Percentiles rank a stretch among this genome's conserved stretches.
phyloP scores from a whole-genome alignment of 2,113 vertebrate genomes.

The Petroica traversi region DNA sequence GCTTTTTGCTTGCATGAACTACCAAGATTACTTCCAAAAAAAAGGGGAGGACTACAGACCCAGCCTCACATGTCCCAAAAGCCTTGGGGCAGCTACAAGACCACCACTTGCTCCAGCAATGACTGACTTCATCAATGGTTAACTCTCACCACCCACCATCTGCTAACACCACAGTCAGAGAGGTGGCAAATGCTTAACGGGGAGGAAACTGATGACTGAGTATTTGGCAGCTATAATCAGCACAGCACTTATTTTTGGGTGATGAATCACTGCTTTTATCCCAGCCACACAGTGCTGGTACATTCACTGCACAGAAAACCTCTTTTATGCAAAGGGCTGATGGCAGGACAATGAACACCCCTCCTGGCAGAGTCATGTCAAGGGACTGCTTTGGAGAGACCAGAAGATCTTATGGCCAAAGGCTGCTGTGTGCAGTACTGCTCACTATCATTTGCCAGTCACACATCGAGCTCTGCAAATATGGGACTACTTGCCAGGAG shows the following conservation, averaged over 20 bases:
- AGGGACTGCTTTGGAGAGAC: not conserved
- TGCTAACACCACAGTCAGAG: not conserved
- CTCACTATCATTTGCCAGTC: not conserved
- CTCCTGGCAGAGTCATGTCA: not conserved
- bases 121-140: not conserved
- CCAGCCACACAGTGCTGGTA: not conserved
- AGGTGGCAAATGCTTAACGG: not conserved
- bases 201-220: not conserved
- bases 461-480: not conserved
- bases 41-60: not conserved
- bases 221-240: conserved; percentile 26
- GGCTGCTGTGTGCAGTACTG: not conserved
- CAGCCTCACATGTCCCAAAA: not conserved
- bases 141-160: not conserved
- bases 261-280: conserved; percentile 18
- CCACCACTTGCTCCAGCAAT: not conserved
- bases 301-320: not conserved
- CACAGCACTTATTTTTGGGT: conserved; percentile 10
- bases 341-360: not conserved
- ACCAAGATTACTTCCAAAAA: not conserved
- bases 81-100: not conserved
- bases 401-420: not conserved
- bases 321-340: not conserved
- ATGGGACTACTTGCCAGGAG: not conserved
- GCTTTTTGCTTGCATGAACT: not conserved